Conservation (phyloP, 2,113 vertebrate species). For the Lota lota region DNA sequence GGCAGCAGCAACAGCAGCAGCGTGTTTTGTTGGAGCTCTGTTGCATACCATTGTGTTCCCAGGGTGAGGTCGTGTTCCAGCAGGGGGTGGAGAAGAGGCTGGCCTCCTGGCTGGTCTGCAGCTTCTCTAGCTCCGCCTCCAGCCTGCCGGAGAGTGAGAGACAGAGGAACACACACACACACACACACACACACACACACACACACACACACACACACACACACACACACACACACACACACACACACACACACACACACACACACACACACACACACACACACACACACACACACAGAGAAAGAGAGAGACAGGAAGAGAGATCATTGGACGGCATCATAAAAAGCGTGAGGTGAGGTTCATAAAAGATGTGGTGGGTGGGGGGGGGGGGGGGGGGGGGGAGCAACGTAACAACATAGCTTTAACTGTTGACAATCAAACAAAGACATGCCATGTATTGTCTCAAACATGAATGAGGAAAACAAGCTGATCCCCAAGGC, state of each 20-base stretch:
- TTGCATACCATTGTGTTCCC: conserved; percentile 66
- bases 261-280: background rate
- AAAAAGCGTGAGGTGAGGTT: too few relatives aligned
- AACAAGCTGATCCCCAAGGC: too few relatives aligned
- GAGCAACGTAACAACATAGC: too few relatives aligned
- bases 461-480: too few relatives aligned
- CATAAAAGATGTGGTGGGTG: background rate
- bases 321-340: too few relatives aligned
- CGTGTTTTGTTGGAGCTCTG: background rate
- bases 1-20: too few relatives aligned
- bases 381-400: too few relatives aligned
- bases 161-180: background rate
- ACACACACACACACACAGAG: background rate
- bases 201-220: too few relatives aligned
- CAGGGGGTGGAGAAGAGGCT: conserved; percentile 71
- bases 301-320: background rate
- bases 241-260: background rate
- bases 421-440: too few relatives aligned
- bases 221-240: background rate
- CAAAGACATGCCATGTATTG: too few relatives aligned
- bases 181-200: too few relatives aligned
- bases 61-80: conserved; percentile 68
- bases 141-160: conserved; percentile 48
- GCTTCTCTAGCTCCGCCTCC: conserved; percentile 76
- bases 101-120: conserved; percentile 66